Percentiles rank a stretch among this genome's conserved stretches.
phyloP scores from a whole-genome alignment of 2,113 vertebrate genomes.

The Lagopus muta region DNA sequence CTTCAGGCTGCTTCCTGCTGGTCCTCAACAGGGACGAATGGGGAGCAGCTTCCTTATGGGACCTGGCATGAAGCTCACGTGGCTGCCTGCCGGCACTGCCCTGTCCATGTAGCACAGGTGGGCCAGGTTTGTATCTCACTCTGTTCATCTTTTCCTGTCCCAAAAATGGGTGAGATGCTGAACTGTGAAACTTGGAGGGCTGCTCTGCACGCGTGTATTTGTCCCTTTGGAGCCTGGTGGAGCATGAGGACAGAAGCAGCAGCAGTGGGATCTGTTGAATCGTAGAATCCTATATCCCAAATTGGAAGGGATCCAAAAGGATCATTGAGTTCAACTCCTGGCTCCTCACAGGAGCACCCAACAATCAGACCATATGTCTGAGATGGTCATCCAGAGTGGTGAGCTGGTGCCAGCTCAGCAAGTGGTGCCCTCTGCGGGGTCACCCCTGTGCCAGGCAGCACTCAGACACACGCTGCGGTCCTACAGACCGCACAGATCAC shows the following conservation, averaged over 20 bases:
- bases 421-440: no score
- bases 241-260: background rate
- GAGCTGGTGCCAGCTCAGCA: no score
- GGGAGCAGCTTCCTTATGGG: fast-evolving
- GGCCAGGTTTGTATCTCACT: fast-evolving
- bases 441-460: no score
- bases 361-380: no score
- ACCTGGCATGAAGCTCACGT: background rate
- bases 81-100: fast-evolving
- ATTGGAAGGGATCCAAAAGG: no score
- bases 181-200: fast-evolving
- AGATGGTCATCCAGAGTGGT: no score
- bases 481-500: no score
- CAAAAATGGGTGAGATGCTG: fast-evolving
- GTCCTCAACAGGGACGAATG: background rate
- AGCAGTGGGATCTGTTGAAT: background rate
- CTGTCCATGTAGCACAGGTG: background rate
- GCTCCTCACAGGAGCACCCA: no score
- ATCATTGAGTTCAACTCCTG: no score
- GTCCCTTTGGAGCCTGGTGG: background rate
- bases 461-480: no score
- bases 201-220: fast-evolving
- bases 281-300: no score
- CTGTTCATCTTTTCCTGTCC: background rate
- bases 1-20: conserved; percentile 48